These are phyloP conservation scores for Thecophora atra DNA, from an alignment of 2,888 invertebrate species.

Conservation along the genomic window DNA sequence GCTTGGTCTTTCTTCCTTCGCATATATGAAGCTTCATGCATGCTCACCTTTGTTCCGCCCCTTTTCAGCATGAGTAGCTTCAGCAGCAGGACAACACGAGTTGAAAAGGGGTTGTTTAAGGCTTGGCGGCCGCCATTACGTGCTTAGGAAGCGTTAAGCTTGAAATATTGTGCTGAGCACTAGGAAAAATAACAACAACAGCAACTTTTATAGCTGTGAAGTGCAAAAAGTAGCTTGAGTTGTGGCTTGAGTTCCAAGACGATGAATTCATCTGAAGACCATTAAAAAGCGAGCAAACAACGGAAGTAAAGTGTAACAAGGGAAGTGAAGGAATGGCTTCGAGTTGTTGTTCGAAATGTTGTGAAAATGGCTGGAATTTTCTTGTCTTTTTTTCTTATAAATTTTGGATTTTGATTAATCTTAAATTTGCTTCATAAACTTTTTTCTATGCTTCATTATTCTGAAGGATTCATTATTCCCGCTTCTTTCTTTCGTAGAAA, in stretches of 20 bases:
- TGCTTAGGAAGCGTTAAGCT: conserved; percentile 3
- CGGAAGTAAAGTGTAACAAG: too few relatives aligned
- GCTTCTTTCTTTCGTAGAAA: too few relatives aligned
- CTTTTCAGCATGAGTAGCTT: conserved; percentile 17
- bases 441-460: too few relatives aligned
- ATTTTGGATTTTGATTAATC: too few relatives aligned
- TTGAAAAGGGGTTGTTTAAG: conserved; percentile 14
- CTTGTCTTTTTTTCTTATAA: too few relatives aligned
- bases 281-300: neutral
- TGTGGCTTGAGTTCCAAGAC: conserved; percentile 6
- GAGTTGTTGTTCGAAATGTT: too few relatives aligned
- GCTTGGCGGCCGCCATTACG: conserved; percentile 13
- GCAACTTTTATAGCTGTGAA: conserved; percentile 9
- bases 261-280: neutral
- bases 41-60: conserved; percentile 20
- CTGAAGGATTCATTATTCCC: too few relatives aligned
- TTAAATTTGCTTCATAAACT: too few relatives aligned
- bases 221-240: conserved; percentile 19
- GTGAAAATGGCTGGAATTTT: too few relatives aligned
- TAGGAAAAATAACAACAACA: neutral
- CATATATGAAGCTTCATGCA: conserved; percentile 2
- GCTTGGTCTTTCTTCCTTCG: neutral
- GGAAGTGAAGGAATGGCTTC: neutral
- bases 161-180: neutral
- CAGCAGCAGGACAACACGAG: neutral